These are phyloP conservation scores for Silurus lanzhouensis DNA, from an alignment of 2,797 vertebrate genomes.

Conservation along the genomic window DNA sequence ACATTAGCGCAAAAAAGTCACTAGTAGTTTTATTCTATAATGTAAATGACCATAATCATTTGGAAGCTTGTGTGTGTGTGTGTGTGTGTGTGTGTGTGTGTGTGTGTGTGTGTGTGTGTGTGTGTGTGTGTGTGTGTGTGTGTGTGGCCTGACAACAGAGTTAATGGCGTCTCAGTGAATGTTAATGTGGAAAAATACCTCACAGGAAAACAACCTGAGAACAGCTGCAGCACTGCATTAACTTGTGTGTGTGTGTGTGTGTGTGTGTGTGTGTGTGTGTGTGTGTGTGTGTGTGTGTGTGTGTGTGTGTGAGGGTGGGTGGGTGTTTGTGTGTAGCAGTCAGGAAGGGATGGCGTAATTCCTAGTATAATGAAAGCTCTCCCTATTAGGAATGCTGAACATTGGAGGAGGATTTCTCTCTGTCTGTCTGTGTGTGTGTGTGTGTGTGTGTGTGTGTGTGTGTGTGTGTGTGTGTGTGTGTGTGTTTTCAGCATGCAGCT, in stretches of 20 bases:
- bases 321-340: neutral
- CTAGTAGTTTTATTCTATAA: neutral
- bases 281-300: slow-evolving; percentile 10
- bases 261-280: slow-evolving; percentile 7
- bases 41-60: neutral
- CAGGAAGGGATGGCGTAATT: slow-evolving; percentile 29
- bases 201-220: slow-evolving; percentile 39
- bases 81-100: too few species aligned
- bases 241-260: slow-evolving; percentile 3
- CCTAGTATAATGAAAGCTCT: slow-evolving; percentile 30
- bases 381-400: slow-evolving; percentile 28
- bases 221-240: slow-evolving; percentile 44
- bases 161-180: slow-evolving; percentile 42
- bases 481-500: slow-evolving; percentile 45
- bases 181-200: slow-evolving; percentile 53
- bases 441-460: slow-evolving; percentile 33
- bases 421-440: slow-evolving; percentile 39
- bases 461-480: slow-evolving; percentile 40
- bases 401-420: slow-evolving; percentile 9
- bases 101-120: neutral
- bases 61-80: too few species aligned
- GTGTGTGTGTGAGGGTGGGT: neutral
- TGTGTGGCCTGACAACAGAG: slow-evolving; percentile 20
- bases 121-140: neutral
- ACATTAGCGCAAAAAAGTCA: neutral